Conservation (phyloP, 2,888 invertebrate genomes). For the Shargacucullia verbasci region DNA sequence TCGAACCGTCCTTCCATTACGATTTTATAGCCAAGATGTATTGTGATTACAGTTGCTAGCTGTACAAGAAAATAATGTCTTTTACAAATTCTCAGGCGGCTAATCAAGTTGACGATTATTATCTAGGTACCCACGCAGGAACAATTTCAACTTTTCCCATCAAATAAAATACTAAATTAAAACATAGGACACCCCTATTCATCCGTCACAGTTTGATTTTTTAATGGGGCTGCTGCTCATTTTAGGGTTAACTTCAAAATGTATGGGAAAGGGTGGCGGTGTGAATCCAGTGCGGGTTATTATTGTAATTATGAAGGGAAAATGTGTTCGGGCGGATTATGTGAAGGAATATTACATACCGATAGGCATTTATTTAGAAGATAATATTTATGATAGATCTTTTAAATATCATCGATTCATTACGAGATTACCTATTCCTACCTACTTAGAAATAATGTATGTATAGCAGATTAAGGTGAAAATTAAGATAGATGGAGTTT, state of each 20-base stretch:
- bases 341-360: slow-evolving; percentile 1
- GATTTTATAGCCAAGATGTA: slow-evolving; percentile 27
- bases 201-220: slow-evolving; percentile 67
- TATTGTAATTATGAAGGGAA: slow-evolving; percentile 46
- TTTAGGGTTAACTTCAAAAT: slow-evolving; percentile 66
- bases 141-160: slow-evolving; percentile 81
- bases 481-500: no score
- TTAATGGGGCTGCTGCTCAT: slow-evolving; percentile 63
- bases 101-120: slow-evolving; percentile 65
- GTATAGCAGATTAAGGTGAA: no score
- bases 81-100: slow-evolving; percentile 60
- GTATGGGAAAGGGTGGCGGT: slow-evolving; percentile 64
- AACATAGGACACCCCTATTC: slow-evolving; percentile 82
- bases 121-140: slow-evolving; percentile 57
- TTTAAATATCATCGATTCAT: no score
- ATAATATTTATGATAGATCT: neutral
- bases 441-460: no score
- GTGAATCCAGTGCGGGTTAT: slow-evolving; percentile 63
- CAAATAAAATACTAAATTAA: slow-evolving; percentile 76
- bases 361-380: neutral
- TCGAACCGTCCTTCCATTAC: slow-evolving; percentile 7
- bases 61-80: slow-evolving; percentile 24
- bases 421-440: no score
- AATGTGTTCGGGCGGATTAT: slow-evolving; percentile 27
- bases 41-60: slow-evolving; percentile 22